Evolutionary conservation across 2,113 vertebrate genomes (phyloP).

Genomic region (Ophiodon elongatus): DNA sequence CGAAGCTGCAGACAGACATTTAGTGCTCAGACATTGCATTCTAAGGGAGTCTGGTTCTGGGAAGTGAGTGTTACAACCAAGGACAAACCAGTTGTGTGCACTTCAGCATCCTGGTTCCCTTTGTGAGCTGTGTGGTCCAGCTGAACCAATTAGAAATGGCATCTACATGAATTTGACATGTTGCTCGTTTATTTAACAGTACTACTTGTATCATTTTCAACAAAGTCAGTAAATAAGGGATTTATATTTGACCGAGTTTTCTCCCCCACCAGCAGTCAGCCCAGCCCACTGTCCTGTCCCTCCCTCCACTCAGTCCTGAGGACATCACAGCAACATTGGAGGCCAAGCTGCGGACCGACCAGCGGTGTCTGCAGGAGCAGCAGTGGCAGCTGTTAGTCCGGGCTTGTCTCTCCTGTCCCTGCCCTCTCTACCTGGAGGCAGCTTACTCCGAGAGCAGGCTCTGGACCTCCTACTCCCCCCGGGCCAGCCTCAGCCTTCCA

Average conservation of each 20-base stretch:
- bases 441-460: slow-evolving; percentile 73
- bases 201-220: too few relatives aligned
- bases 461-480: slow-evolving; percentile 76
- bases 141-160: too few relatives aligned
- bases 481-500: slow-evolving; percentile 58
- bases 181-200: too few relatives aligned
- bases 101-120: too few relatives aligned
- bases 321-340: slow-evolving; percentile 71
- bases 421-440: slow-evolving; percentile 74
- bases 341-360: slow-evolving; percentile 60
- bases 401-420: slow-evolving; percentile 76
- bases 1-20: too few relatives aligned
- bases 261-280: slow-evolving; percentile 40
- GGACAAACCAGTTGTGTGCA: too few relatives aligned
- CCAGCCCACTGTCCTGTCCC: slow-evolving; percentile 57
- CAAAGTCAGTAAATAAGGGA: neutral
- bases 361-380: slow-evolving; percentile 58
- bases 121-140: too few relatives aligned
- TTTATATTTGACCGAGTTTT: neutral
- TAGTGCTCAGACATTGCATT: too few relatives aligned
- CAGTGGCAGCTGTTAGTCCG: slow-evolving; percentile 72
- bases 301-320: slow-evolving; percentile 66
- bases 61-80: too few relatives aligned
- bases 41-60: too few relatives aligned
- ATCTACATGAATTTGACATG: too few relatives aligned